Percentiles rank a stretch among this genome's conserved stretches.
Conservation (phyloP, 2,797 vertebrate genomes). For the Odontamblyopus rebecca region DNA sequence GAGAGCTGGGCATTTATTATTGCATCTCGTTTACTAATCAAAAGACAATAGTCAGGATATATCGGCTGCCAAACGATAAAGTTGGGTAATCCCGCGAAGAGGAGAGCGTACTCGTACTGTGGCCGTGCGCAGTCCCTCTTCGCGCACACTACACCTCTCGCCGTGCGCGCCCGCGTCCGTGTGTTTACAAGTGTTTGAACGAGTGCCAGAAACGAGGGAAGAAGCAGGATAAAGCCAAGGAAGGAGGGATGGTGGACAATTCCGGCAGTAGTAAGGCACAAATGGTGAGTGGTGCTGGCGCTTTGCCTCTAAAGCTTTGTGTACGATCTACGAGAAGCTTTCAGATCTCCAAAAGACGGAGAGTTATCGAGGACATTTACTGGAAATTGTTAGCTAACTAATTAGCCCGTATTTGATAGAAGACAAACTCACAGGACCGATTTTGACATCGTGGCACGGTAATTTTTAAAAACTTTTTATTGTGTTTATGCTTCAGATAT, state of each 20-base stretch:
- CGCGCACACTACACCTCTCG: constrained; percentile 32
- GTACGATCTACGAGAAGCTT: not conserved
- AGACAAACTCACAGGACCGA: constrained; percentile 10
- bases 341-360: not conserved
- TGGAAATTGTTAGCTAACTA: constrained; percentile 7
- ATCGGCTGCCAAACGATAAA: not conserved
- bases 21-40: constrained; percentile 42
- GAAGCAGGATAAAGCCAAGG: constrained; percentile 53
- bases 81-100: not conserved
- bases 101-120: constrained; percentile 4
- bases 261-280: constrained; percentile 79
- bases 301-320: not conserved
- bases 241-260: constrained; percentile 85
- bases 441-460: constrained; percentile 32
- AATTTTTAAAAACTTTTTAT: not conserved
- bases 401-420: constrained; percentile 13
- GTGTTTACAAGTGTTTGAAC: constrained; percentile 75
- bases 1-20: constrained; percentile 60
- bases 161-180: constrained; percentile 33
- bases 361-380: not conserved
- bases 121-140: constrained; percentile 19
- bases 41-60: constrained; percentile 37
- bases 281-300: constrained; percentile 75
- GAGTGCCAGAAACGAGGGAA: constrained; percentile 68
- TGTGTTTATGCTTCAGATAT: not conserved